Conservation (phyloP, 1,140 invertebrate genomes). For the Drosophila gunungcola region DNA sequence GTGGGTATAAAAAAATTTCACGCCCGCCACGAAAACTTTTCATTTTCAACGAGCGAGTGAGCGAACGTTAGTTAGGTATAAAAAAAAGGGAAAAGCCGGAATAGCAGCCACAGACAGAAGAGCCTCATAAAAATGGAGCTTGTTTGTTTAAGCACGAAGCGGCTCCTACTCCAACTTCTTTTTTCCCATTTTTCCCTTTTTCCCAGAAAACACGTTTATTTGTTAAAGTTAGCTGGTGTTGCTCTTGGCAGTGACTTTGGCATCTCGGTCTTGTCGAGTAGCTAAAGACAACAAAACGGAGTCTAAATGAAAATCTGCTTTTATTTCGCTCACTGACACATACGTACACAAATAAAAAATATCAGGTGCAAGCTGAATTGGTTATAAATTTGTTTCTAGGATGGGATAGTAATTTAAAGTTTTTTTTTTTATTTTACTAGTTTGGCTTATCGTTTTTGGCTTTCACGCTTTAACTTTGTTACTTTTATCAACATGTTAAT, state of each 20-base stretch:
- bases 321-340: slow-evolving; percentile 37
- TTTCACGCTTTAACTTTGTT: no score
- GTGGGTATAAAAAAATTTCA: slow-evolving; percentile 55
- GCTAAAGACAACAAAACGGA: slow-evolving; percentile 42
- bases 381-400: no score
- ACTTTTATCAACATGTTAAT: no score
- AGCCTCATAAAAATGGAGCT: slow-evolving; percentile 69
- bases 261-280: slow-evolving; percentile 37
- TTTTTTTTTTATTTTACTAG: no score
- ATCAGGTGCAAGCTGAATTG: no score
- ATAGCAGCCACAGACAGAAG: slow-evolving; percentile 51
- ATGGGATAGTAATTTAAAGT: not conserved
- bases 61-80: slow-evolving; percentile 76
- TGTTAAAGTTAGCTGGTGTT: slow-evolving; percentile 53
- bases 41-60: slow-evolving; percentile 45
- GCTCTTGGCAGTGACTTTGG: slow-evolving; percentile 80
- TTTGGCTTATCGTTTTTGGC: no score
- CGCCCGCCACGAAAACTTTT: slow-evolving; percentile 69
- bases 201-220: slow-evolving; percentile 58
- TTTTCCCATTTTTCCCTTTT: slow-evolving; percentile 7
- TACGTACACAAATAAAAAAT: slow-evolving; percentile 3
- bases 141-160: slow-evolving; percentile 65
- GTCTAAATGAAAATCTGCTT: slow-evolving; percentile 43
- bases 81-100: slow-evolving; percentile 37
- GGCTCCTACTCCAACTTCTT: slow-evolving; percentile 26